Conservation (phyloP, 1,140 invertebrate genomes). For the Pinna nobilis region DNA sequence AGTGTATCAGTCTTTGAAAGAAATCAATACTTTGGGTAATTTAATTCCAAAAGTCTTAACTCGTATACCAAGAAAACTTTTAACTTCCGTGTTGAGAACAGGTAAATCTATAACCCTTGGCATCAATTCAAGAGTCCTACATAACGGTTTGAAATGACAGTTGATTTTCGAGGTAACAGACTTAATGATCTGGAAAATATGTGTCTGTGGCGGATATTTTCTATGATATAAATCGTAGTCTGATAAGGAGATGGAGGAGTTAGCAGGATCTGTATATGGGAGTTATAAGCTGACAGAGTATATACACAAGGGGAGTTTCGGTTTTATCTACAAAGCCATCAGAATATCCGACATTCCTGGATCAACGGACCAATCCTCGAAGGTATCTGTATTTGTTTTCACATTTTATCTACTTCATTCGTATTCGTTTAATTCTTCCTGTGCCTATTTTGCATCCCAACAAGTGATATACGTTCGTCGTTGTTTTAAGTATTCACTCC, state of each 20-base stretch:
- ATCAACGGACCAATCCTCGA: neutral
- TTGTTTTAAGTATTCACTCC: neutral
- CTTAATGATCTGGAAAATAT: no score
- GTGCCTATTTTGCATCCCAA: neutral
- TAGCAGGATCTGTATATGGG: neutral
- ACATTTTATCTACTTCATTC: conserved; percentile 10
- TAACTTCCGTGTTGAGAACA: no score
- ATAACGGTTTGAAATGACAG: no score
- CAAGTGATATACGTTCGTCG: neutral
- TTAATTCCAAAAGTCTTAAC: no score
- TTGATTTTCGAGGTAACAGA: no score
- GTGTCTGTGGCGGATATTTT: no score
- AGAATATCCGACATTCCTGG: neutral
- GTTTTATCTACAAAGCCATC: neutral
- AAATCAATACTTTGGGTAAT: no score
- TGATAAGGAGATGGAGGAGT: conserved; percentile 11
- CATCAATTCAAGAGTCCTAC: no score
- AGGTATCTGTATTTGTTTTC: neutral
- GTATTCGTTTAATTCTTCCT: conserved; percentile 16
- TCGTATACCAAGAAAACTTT: no score
- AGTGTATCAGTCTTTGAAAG: no score
- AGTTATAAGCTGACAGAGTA: neutral
- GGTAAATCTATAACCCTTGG: no score
- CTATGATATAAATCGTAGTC: no score
- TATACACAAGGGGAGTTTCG: neutral